These are phyloP conservation scores for Trichopoda pennipes DNA, from an alignment of 2,888 invertebrate genomes.

Conservation along the genomic window DNA sequence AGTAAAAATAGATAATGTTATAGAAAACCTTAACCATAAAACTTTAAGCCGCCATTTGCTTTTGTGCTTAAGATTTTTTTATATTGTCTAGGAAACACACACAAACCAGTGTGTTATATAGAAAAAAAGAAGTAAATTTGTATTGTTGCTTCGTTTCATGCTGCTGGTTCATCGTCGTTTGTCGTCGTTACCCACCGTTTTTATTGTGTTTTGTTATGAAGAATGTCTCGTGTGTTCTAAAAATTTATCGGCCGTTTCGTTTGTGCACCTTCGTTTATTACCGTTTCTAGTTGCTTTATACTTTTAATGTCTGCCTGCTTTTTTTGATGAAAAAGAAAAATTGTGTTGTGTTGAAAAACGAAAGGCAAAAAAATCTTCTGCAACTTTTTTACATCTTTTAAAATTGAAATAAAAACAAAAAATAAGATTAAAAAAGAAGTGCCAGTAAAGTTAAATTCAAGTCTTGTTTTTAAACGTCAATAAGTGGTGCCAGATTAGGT, in stretches of 20 bases:
- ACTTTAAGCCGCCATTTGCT: conserved; percentile 61
- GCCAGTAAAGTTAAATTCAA: neutral
- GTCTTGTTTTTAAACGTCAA: neutral
- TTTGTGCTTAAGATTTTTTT: conserved; percentile 32
- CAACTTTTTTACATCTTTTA: conserved; percentile 9
- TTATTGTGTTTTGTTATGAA: conserved; percentile 54
- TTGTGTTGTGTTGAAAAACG: neutral
- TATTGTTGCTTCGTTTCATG: conserved; percentile 63
- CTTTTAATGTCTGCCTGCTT: conserved; percentile 17
- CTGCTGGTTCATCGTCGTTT: conserved; percentile 51
- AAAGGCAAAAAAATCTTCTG: neutral
- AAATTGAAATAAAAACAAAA: conserved; percentile 44
- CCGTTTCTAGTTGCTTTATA: conserved; percentile 29
- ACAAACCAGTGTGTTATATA: conserved; percentile 20
- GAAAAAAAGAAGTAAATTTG: conserved; percentile 38
- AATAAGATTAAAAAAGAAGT: conserved; percentile 6
- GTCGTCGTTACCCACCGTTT: conserved; percentile 55
- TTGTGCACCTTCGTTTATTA: conserved; percentile 45
- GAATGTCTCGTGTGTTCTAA: conserved; percentile 26
- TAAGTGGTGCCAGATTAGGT: conserved; percentile 39
- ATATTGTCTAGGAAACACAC: conserved; percentile 13
- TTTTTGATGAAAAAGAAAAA: neutral
- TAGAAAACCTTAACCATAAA: conserved; percentile 7
- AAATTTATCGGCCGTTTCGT: conserved; percentile 55
- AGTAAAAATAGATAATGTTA: neutral